These are phyloP conservation scores for Tiphia femorata DNA, from an alignment of 2,888 invertebrate genomes.

Conservation along the genomic window DNA sequence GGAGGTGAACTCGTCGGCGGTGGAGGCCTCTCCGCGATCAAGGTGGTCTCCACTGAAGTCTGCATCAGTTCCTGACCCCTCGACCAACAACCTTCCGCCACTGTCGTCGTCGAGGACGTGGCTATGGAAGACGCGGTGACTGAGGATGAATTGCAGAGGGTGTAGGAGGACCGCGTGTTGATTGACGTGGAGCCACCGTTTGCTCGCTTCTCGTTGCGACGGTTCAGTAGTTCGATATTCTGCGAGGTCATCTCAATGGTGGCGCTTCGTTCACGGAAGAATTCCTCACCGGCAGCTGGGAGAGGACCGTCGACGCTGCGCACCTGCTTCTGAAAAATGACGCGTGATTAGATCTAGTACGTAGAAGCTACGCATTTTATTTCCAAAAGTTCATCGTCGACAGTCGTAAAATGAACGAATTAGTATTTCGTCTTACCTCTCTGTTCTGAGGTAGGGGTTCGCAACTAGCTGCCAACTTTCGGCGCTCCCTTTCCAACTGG, in stretches of 20 bases:
- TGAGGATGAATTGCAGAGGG: too few relatives aligned
- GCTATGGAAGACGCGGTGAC: slow-evolving; percentile 26
- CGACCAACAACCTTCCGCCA: slow-evolving; percentile 38
- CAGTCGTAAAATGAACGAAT: too few relatives aligned
- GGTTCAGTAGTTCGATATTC: slow-evolving; percentile 63
- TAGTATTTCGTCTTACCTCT: too few relatives aligned
- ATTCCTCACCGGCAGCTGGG: slow-evolving; percentile 48
- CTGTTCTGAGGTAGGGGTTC: slow-evolving; percentile 51
- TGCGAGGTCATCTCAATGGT: slow-evolving; percentile 67
- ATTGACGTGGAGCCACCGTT: slow-evolving; percentile 22
- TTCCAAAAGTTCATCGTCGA: too few relatives aligned
- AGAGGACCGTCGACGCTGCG: slow-evolving; percentile 32
- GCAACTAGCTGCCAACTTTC: slow-evolving; percentile 60
- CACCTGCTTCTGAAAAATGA: slow-evolving; percentile 40
- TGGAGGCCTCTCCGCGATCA: slow-evolving; percentile 33
- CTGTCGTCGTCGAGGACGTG: slow-evolving; percentile 35
- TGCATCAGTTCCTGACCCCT: slow-evolving; percentile 32
- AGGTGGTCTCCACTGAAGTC: slow-evolving; percentile 24
- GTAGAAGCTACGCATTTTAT: not conserved
- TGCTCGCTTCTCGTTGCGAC: slow-evolving; percentile 53
- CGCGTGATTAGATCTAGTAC: not conserved
- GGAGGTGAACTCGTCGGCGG: slow-evolving; percentile 59
- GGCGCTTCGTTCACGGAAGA: slow-evolving; percentile 59
- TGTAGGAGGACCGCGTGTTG: slow-evolving; percentile 18
- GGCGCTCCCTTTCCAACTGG: slow-evolving; percentile 60